Evolutionary conservation across 2,797 vertebrate species (phyloP).

Genomic region (Liparis tanakae): DNA sequence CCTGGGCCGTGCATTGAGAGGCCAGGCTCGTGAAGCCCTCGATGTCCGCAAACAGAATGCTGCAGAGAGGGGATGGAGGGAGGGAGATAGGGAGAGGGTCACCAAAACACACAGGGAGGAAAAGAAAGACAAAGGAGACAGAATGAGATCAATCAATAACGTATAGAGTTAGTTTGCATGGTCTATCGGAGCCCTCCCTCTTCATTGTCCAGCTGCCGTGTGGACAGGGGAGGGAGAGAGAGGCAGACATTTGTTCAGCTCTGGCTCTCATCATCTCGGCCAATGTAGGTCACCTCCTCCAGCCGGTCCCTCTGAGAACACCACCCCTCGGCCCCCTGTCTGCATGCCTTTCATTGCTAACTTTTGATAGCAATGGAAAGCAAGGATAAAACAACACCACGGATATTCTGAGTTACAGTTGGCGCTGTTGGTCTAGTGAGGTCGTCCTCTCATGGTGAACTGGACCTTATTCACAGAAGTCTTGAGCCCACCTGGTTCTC

Average conservation of each 20-base stretch:
- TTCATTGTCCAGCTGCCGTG: conserved; percentile 45
- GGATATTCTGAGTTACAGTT: conserved; percentile 54
- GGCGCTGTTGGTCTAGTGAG: conserved; percentile 52
- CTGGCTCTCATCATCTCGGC: conserved; percentile 63
- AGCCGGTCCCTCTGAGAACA: conserved; percentile 58
- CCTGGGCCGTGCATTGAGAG: conserved; percentile 86
- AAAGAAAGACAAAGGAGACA: conserved; percentile 35
- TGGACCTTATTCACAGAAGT: conserved; percentile 35
- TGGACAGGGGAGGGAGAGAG: conserved; percentile 24
- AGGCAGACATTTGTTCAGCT: conserved; percentile 62
- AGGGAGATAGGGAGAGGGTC: conserved; percentile 1
- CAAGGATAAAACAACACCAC: conserved; percentile 55
- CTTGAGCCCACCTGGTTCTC: conserved; percentile 28
- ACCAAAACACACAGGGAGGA: conserved; percentile 24
- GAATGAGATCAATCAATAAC: conserved; percentile 52
- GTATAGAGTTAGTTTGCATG: conserved; percentile 32
- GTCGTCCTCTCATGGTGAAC: conserved; percentile 34
- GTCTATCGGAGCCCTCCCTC: conserved; percentile 41
- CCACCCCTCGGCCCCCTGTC: conserved; percentile 50
- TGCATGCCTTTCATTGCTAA: conserved; percentile 73
- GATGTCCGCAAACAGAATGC: conserved; percentile 86
- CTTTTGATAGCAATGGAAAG: conserved; percentile 71
- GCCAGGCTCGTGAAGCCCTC: conserved; percentile 87
- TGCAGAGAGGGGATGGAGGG: conserved; percentile 47
- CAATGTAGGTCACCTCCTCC: conserved; percentile 75